Base-by-base conservation (phyloP, 1,140 invertebrate genomes). In the Saccostrea cuccullata region DNA sequence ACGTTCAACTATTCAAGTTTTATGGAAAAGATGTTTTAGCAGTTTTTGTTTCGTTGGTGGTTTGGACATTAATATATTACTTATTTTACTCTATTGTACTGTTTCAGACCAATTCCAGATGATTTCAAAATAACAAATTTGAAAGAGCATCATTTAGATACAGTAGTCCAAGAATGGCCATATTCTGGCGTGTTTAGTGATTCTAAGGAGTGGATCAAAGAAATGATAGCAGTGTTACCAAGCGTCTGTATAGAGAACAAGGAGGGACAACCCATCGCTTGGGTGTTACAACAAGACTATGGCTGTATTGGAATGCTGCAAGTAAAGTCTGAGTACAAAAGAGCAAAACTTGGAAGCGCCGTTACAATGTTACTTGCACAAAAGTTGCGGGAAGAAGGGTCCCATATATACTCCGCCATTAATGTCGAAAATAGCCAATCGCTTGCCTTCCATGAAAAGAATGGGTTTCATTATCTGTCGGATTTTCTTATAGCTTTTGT, bases 281-380 rank as follows among this genome's bases (percentile, higher is more conserved):
- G 70, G 70, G 30, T 30, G 11, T 5, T 77, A 77, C 70, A 77
- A 77, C 70, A 77, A 15, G 70, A 77, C 23, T 77, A 77, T 17
- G 70, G 70, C 11, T 77, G 70, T 30, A 36, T 77, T 30, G 70
- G 70, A 26, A 77, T 77, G 70, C 26, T 77, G 13, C 70, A 77
- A 30, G 70, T 77, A 30, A 13, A 36, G 13, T 12, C 70, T 73
- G 26, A 77, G 15, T 77, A 77, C 36, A 36, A 17, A 17, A 77
- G 70, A 77, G 70, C 70, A 15, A 77, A 77, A 77, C 26, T 77
- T 30, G 70, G 70, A 77, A 77, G 70, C 30, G 70, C 26, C 26
- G 70, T 77, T 36, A 77, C 70, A 11, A 77, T 77, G 70, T 17
- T 77, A 30, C 26, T 77, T 8, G 15, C 30, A 17, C 26, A 77